phyloP scores from a whole-genome alignment of 2,888 invertebrate species.

The Dugesia japonica region DNA sequence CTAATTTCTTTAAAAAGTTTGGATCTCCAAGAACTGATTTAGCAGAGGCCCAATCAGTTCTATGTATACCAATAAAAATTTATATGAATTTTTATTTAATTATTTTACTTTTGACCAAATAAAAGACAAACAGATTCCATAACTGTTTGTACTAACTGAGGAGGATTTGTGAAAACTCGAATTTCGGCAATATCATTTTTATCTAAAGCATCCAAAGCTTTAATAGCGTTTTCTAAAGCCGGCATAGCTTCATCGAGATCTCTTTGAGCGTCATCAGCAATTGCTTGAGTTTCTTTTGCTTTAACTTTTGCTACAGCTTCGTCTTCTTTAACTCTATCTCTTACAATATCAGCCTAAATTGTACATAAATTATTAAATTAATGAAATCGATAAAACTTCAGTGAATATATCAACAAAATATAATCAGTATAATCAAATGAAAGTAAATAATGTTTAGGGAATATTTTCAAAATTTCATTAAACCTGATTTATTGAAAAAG shows the following conservation, averaged over 20 bases:
- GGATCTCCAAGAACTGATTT: constrained; percentile 65
- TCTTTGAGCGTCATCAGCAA: constrained; percentile 68
- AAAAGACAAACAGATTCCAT: constrained; percentile 79
- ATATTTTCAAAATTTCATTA: no score
- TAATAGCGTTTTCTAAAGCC: constrained; percentile 66
- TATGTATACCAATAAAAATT: constrained; percentile 44
- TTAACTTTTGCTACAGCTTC: constrained; percentile 68
- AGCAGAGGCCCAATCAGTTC: constrained; percentile 70
- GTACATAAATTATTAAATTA: not conserved
- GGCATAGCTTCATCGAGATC: constrained; percentile 73
- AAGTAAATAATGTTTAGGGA: no score
- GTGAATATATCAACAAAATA: no score
- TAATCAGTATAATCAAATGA: no score
- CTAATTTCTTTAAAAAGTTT: constrained; percentile 64
- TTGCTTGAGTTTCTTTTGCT: constrained; percentile 64
- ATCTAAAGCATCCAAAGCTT: constrained; percentile 64
- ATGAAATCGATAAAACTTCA: no score
- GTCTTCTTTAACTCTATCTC: constrained; percentile 53
- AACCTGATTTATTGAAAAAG: no score
- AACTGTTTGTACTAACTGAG: constrained; percentile 64
- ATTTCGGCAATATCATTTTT: constrained; percentile 78
- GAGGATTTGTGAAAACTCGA: constrained; percentile 72
- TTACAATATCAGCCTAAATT: constrained; percentile 30
- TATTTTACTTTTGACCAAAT: constrained; percentile 61
- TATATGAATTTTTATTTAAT: not conserved